Base-by-base conservation (phyloP, 1,140 invertebrate species). In the Muscidifurax raptorellus region DNA sequence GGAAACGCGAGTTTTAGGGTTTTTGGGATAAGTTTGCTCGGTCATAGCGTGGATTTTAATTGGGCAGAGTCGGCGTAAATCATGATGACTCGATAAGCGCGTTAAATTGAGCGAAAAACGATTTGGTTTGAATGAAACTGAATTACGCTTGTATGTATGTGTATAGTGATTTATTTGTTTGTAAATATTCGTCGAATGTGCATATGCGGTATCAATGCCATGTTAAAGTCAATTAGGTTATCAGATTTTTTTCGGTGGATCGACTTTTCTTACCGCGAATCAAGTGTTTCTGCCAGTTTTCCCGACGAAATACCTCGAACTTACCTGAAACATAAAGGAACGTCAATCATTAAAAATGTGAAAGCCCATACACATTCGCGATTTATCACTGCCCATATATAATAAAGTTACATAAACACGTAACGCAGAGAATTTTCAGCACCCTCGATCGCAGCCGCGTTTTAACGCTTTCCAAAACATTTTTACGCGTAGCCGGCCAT, bases 281-380 rank as follows among this genome's bases (percentile, higher is more conserved):
- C 13, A 12, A 9, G 74, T 25, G 47, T 12, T 52, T 52, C 18
- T 1, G 13, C 47, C 47, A 27, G 44, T 6, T 59, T 77, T 5
- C 27, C 25, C 0, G 22, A 30, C 13, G 32, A 2, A 4, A 76
- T n/a, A n/a, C 25, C 22, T 78, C 5, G 25, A 1, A 32, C 77
- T 80, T 80, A 71, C 78, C 78, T 71, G 78, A 32, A 71, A 80
- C 78, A 71, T 32, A 80, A 67, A 69, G 15, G 9, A 80, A 80
- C 12, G 28, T 44, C 30, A 4, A 1, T 71, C 47, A n/a, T 69
- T 80, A 44, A 44, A 25, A 27, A 22, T n/a, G n/a, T n/a, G n/a
- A n/a, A n/a, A n/a, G n/a, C n/a, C n/a, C n/a, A n/a, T n/a, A n/a
- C n/a, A n/a, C n/a, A n/a, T n/a, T n/a, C n/a, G n/a, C n/a, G n/a